Evolutionary conservation across 35 echinoderm and acorn worm species (phyloP), one percentile per base, ranked within the genome.

Genomic region (Apostichopus japonicus): DNA sequence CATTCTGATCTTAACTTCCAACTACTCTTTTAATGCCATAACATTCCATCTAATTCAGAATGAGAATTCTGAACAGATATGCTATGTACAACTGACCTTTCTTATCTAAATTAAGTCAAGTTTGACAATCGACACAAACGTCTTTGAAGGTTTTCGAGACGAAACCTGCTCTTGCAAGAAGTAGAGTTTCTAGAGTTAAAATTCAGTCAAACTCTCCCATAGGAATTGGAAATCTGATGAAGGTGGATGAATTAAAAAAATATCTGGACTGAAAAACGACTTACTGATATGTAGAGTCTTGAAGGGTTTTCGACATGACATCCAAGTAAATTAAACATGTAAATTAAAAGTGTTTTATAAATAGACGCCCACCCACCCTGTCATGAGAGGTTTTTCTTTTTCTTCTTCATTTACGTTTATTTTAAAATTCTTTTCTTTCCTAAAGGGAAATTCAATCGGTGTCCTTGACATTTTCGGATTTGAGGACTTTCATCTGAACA

Each of bases 391-490:
- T 65, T 65, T 65, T 65, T 65, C 16, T 8, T 67, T 67, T 67
- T 67, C 19, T 67, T 9, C 19, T 10, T 19, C 19, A 67, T 67
- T 19, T 67, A 19, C 11, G 11, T 67, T 67, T 17, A 13, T 79
- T 79, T 15, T 24, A 1, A 8, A 2, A 8, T 27, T 86, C 21
- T 59, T 14, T 23, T 93, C 78, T 86, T 87, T 6, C 77, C 59
- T 86, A 8, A 80, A 99, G 97, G 97, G 95, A 25, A 99, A 99
- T 90, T 99, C 97, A n/a, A 99, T 99, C 24, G 97, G 97, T 87
- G 97, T 99, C 84, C 86, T 99, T 67, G 97, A 99, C 87, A 99
- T 99, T 72, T 99, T 99, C 92, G 97, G 97, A 15, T 99, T 99
- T 96, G 97, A 99, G 87, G 97, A 99, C 78, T 99, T 99, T 70